Conservation (phyloP, 2,113 vertebrate genomes). For the Bujurquina vittata region DNA sequence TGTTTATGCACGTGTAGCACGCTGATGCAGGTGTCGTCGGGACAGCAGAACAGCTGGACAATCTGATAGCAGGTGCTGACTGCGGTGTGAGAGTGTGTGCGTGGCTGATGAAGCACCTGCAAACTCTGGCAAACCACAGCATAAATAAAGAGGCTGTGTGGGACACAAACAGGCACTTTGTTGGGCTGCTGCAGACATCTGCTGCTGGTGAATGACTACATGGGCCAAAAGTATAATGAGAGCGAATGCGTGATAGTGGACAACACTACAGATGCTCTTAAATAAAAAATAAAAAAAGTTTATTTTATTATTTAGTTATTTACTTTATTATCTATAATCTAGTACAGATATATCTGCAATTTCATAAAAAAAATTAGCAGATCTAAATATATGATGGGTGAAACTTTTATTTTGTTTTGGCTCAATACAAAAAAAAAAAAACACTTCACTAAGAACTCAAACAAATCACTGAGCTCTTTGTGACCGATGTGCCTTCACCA, state of each 20-base stretch:
- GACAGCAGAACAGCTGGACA: constrained; percentile 52
- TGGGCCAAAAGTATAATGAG: neutral
- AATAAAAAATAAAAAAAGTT: neutral
- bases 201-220: constrained; percentile 24
- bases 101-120: constrained; percentile 59
- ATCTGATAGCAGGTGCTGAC: constrained; percentile 41
- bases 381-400: neutral
- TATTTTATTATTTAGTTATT: neutral
- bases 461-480: neutral
- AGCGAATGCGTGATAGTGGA: neutral
- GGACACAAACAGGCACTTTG: constrained; percentile 60
- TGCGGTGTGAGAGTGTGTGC: constrained; percentile 9
- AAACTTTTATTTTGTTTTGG: neutral
- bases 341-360: neutral
- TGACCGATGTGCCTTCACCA: neutral
- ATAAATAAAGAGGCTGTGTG: constrained; percentile 59
- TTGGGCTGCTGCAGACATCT: constrained; percentile 42
- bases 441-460: neutral
- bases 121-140: constrained; percentile 28
- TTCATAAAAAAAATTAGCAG: neutral
- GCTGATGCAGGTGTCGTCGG: constrained; percentile 51
- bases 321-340: neutral
- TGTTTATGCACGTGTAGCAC: neutral
- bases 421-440: neutral
- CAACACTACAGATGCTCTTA: neutral